Base-by-base conservation (phyloP, 2,797 vertebrate species). In the Takifugu ocellatus region DNA sequence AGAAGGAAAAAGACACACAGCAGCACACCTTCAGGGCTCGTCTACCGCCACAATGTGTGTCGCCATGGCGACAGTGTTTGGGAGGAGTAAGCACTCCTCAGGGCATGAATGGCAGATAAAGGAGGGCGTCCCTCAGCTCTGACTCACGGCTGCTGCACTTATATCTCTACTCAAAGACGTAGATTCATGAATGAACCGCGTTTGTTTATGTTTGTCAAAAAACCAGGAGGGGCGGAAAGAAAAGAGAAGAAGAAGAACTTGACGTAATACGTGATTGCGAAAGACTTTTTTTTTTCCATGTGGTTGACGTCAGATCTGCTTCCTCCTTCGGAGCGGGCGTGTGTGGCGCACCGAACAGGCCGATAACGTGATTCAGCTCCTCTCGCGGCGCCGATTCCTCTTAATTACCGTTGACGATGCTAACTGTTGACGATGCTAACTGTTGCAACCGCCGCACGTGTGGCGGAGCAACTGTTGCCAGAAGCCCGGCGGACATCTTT, bases 31-130 rank as follows among this genome's bases (percentile, higher is more conserved):
- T 85, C 43, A 75, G 79, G 66, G 72, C 53, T 79, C 71, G 69
- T 68, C 72, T 78, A 63, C 61, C 65, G 75, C 71, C 67, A 70
- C 56, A 72, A 56, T 77, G 27, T 57, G 61, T 75, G 76, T 88
- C 66, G 24, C 82, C 84, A 87, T 84, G 85, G 79, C 43, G 72
- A 90, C 61, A 59, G 52, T 78, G 85, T 90, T 88, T 88, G 79
- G 86, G 77, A 84, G 89, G 81, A 84, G 86, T 61, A 15, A 56
- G 45, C 16, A 54, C 75, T 78, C 70, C 63, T 60, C 68, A 68
- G 62, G 71, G 77, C 76, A 84, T 87, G 82, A 87, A 85, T 76
- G 78, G 70, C 52, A 9, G 44, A 46, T n/a, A 46, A 46, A 29
- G n/a, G 46, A 73, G 78, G 81, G 75, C 53, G 78, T 82, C 77